phyloP scores from a whole-genome alignment of 2,797 vertebrate genomes.

The Eutrigla gurnardus region DNA sequence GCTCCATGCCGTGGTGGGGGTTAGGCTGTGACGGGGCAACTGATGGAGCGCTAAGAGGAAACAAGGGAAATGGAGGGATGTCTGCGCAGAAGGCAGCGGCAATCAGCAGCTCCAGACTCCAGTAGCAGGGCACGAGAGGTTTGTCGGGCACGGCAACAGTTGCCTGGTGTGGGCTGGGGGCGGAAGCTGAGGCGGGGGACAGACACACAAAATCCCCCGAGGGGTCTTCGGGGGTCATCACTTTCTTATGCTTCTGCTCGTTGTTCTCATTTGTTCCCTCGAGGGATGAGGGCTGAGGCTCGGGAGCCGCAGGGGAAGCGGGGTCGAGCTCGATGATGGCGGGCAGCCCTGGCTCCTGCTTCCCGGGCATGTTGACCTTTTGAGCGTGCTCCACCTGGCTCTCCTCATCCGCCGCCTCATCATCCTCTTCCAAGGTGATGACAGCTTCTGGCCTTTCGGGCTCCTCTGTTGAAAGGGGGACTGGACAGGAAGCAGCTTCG shows the following conservation, averaged over 20 bases:
- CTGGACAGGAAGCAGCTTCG: slow-evolving; percentile 72
- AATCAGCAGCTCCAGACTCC: slow-evolving; percentile 93
- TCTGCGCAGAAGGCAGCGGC: slow-evolving; percentile 89
- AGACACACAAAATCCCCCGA: slow-evolving; percentile 63
- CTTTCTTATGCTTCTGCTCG: slow-evolving; percentile 53
- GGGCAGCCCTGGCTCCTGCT: slow-evolving; percentile 65
- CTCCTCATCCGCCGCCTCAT: slow-evolving; percentile 64
- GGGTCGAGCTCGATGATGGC: slow-evolving; percentile 72
- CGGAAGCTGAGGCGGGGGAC: slow-evolving; percentile 51
- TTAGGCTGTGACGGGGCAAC: slow-evolving; percentile 63
- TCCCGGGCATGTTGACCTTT: slow-evolving; percentile 69
- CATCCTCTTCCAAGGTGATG: slow-evolving; percentile 77
- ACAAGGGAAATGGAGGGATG: slow-evolving; percentile 81
- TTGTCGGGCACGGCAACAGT: slow-evolving; percentile 49
- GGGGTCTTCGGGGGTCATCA: slow-evolving; percentile 43
- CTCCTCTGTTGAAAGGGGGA: slow-evolving; percentile 68
- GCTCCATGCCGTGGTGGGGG: slow-evolving; percentile 90
- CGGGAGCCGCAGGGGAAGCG: slow-evolving; percentile 58
- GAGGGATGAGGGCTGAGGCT: slow-evolving; percentile 33
- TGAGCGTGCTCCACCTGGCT: slow-evolving; percentile 62
- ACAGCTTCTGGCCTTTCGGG: slow-evolving; percentile 69
- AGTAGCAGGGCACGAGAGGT: slow-evolving; percentile 78
- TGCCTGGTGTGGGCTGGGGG: slow-evolving; percentile 22
- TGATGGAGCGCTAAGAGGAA: slow-evolving; percentile 66
- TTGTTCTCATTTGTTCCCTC: slow-evolving; percentile 50